Evolutionary conservation across 2,797 vertebrate species (phyloP).

Genomic region (Erethizon dorsatum): DNA sequence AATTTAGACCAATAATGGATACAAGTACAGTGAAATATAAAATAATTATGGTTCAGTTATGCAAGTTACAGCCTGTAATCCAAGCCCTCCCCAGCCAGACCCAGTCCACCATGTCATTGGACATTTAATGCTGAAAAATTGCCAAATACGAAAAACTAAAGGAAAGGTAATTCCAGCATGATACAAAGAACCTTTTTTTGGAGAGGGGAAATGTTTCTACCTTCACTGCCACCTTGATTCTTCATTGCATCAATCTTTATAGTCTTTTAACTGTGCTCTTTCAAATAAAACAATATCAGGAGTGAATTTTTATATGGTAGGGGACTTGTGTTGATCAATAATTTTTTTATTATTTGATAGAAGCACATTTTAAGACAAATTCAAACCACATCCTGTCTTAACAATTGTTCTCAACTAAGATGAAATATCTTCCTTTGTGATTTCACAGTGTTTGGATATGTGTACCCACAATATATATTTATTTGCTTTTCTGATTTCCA

Average conservation of each 20-base stretch:
- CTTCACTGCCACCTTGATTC: not conserved
- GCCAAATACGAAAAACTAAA: not conserved
- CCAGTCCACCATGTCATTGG: not conserved
- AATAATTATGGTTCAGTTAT: not conserved
- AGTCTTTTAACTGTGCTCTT: slow-evolving; percentile 6
- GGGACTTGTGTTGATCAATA: not conserved
- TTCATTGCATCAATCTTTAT: not conserved
- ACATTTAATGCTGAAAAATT: not conserved
- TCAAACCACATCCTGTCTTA: not conserved
- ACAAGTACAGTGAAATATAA: not conserved
- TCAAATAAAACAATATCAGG: slow-evolving; percentile 38
- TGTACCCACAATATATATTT: not conserved
- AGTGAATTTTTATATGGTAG: not conserved
- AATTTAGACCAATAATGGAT: not conserved
- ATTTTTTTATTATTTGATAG: slow-evolving; percentile 6
- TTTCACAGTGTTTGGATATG: not conserved
- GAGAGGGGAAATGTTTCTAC: not conserved
- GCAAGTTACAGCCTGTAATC: not conserved
- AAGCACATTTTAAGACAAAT: not conserved
- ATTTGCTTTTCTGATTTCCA: not conserved
- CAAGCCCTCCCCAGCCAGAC: not conserved
- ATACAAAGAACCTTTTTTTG: not conserved
- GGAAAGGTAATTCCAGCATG: not conserved
- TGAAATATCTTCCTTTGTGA: not conserved
- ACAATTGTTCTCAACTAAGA: not conserved